A percentile compares a stretch with the other conserved stretches of the same genome.
Conservation (phyloP, 1,140 invertebrate species). For the Penaeus vannamei region DNA sequence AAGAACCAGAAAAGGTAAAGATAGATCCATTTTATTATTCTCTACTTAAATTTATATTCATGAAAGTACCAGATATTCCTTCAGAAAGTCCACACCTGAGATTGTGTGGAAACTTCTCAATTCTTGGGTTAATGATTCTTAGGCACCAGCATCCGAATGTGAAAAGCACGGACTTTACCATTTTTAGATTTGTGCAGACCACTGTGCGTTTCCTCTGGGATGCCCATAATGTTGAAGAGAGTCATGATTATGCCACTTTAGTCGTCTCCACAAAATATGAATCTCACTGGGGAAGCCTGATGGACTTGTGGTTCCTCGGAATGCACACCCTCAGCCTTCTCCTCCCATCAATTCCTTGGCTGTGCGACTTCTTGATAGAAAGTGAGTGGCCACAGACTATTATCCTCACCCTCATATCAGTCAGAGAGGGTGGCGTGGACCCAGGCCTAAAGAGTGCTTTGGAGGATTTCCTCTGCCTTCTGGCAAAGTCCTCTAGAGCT, state of each 20-base stretch:
- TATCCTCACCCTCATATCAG: slow-evolving; percentile 83
- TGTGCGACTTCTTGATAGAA: slow-evolving; percentile 90
- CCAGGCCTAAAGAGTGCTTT: slow-evolving; percentile 89
- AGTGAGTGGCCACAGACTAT: slow-evolving; percentile 93
- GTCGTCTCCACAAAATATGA: slow-evolving; percentile 89
- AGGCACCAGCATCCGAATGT: slow-evolving; percentile 84
- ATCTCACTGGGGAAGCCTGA: slow-evolving; percentile 88
- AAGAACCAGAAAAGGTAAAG: slow-evolving; percentile 87
- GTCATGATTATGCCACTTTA: slow-evolving; percentile 83
- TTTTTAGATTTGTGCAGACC: slow-evolving; percentile 84
- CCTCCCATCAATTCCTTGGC: slow-evolving; percentile 85
- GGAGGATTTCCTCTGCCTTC: slow-evolving; percentile 88
- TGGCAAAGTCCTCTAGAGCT: slow-evolving; percentile 85
- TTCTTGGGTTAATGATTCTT: slow-evolving; percentile 85
- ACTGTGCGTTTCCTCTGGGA: slow-evolving; percentile 93
- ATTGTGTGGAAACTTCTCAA: slow-evolving; percentile 86
- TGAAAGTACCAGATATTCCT: slow-evolving; percentile 84
- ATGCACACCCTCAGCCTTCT: slow-evolving; percentile 92
- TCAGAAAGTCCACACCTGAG: slow-evolving; percentile 87
- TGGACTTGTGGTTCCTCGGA: slow-evolving; percentile 92
- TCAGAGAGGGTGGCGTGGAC: slow-evolving; percentile 84
- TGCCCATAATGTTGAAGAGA: slow-evolving; percentile 87
- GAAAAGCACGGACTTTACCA: slow-evolving; percentile 87
- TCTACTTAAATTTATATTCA: slow-evolving; percentile 88
- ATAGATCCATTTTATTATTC: slow-evolving; percentile 83